Evolutionary conservation across 2,113 vertebrate genomes (phyloP).

Genomic region (Mandrillus leucophaeus): DNA sequence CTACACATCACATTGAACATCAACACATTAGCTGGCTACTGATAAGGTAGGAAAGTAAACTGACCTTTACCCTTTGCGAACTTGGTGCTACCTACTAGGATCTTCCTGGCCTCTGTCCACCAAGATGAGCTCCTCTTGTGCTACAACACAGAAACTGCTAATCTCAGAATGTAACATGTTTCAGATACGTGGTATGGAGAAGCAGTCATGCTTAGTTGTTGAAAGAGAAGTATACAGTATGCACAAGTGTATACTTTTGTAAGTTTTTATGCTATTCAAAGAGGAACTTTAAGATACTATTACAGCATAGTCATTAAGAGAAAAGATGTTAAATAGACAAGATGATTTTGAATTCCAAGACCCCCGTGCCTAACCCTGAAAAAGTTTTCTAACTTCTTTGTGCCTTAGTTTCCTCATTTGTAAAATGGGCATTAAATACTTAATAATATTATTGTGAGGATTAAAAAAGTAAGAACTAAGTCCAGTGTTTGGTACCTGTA

Average conservation of each 20-base stretch:
- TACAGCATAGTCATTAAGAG: neutral
- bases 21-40: neutral
- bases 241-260: neutral
- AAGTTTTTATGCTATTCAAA: neutral
- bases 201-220: neutral
- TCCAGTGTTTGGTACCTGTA: neutral
- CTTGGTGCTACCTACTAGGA: fast-evolving
- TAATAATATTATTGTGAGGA: neutral
- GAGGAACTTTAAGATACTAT: neutral
- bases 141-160: fast-evolving
- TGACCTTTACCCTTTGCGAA: neutral
- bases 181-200: neutral
- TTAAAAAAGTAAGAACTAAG: neutral
- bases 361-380: neutral
- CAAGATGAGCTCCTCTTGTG: neutral
- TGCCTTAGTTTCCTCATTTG: neutral
- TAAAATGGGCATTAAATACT: neutral
- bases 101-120: neutral
- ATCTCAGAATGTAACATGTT: neutral
- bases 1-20: neutral
- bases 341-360: neutral
- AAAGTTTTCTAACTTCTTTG: neutral
- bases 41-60: neutral
- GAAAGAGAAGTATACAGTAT: neutral
- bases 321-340: neutral